Evolutionary conservation across 2,113 vertebrate genomes (phyloP).

Genomic region (Synchiropus splendidus): DNA sequence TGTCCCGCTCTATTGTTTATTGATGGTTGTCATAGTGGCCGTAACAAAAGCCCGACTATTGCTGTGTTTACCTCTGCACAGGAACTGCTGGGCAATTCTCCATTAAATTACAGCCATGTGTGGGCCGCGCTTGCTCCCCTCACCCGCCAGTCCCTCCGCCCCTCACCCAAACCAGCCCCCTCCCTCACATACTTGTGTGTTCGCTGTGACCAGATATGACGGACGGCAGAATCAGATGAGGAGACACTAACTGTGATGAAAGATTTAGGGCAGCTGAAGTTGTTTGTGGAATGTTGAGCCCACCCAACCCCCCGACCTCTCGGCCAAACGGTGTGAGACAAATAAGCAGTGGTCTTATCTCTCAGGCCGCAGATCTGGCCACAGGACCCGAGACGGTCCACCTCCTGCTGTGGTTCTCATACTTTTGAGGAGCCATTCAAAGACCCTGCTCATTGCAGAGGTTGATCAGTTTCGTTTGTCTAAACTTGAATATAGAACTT

Average conservation of each 20-base stretch:
- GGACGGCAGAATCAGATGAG: constrained; percentile 20
- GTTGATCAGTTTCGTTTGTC: too few relatives aligned
- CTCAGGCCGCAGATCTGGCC: constrained; percentile 20
- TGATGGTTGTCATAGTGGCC: constrained; percentile 75
- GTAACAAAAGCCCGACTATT: constrained; percentile 65
- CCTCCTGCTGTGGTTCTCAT: too few relatives aligned
- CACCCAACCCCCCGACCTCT: constrained; percentile 11
- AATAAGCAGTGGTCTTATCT: constrained; percentile 54
- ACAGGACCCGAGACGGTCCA: constrained; percentile 7
- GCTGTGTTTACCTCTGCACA: constrained; percentile 68
- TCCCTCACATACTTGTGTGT: constrained; percentile 7
- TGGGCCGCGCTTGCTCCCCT: constrained; percentile 51
- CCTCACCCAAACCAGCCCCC: not conserved
- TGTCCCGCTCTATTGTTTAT: constrained; percentile 56
- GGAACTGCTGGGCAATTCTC: constrained; percentile 69
- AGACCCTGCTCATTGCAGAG: too few relatives aligned
- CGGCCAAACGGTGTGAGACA: constrained; percentile 41
- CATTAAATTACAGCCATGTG: constrained; percentile 74
- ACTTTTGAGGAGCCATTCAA: too few relatives aligned
- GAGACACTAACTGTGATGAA: not conserved
- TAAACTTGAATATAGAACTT: too few relatives aligned
- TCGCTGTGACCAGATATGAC: constrained; percentile 12
- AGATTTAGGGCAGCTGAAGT: constrained; percentile 1
- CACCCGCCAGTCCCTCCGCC: constrained; percentile 18
- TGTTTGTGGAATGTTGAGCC: constrained; percentile 43